These are phyloP conservation scores for Anthoscopus minutus DNA, from an alignment of 2,113 vertebrate species.

Conservation along the genomic window DNA sequence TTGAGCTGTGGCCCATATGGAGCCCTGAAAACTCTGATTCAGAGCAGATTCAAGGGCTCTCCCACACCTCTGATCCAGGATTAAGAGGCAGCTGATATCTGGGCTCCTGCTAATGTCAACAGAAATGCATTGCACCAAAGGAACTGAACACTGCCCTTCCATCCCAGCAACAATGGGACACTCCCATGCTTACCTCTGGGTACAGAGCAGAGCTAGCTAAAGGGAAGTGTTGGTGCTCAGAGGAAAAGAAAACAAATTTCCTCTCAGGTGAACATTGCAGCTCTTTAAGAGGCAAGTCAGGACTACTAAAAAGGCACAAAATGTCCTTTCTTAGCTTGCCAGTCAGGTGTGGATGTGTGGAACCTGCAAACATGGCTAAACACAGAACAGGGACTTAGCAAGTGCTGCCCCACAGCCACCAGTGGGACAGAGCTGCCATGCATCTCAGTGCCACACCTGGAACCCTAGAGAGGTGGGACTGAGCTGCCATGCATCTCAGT, in stretches of 20 bases:
- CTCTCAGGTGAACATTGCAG: not conserved
- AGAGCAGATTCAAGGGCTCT: not conserved
- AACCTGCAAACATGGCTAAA: not conserved
- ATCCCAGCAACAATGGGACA: not conserved
- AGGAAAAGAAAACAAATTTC: not conserved
- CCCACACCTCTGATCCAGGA: not conserved
- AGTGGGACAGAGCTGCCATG: not conserved
- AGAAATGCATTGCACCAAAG: not conserved
- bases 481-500: too few relatives aligned
- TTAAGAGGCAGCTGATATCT: not conserved
- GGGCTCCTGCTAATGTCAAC: not conserved
- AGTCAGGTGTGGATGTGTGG: fast-evolving
- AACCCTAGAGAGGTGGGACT: not conserved
- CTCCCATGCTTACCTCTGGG: not conserved
- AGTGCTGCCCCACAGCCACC: not conserved
- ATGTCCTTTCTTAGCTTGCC: not conserved
- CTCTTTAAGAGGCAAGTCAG: not conserved
- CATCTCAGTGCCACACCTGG: not conserved
- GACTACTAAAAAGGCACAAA: not conserved
- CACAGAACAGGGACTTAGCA: not conserved
- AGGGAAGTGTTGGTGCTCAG: not conserved
- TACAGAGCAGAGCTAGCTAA: not conserved
- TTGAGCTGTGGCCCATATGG: not conserved
- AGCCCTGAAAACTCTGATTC: not conserved
- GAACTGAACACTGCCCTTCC: not conserved